These are phyloP conservation scores for Todus mexicanus DNA, from an alignment of 2,797 vertebrate genomes.

Conservation along the genomic window DNA sequence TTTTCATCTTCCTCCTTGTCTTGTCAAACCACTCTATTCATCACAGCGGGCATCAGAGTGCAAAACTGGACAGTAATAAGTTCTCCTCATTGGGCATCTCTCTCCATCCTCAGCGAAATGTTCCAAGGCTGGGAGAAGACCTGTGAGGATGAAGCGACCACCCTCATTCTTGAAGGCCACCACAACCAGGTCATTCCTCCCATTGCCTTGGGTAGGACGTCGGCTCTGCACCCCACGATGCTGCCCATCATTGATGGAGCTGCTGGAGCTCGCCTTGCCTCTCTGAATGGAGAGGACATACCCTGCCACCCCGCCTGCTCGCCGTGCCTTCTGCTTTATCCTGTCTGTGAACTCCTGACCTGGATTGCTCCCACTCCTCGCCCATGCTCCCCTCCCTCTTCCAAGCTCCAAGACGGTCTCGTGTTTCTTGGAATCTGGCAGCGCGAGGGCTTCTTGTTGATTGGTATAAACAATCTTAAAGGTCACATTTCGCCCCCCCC, in stretches of 20 bases:
- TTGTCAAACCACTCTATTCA: conserved; percentile 51
- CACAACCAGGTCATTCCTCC: background rate
- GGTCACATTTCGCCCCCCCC: conserved; percentile 62
- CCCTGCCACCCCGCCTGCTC: background rate
- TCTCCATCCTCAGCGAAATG: background rate
- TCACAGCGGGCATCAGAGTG: background rate
- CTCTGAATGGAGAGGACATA: background rate
- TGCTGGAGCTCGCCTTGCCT: background rate
- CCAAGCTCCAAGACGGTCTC: conserved; percentile 41
- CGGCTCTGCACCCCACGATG: accelerated
- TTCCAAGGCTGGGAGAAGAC: background rate
- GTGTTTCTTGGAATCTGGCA: conserved; percentile 67
- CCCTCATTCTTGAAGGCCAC: background rate
- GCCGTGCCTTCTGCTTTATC: conserved; percentile 19
- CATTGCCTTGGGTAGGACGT: background rate
- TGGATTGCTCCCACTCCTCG: conserved; percentile 45
- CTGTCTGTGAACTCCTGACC: conserved; percentile 68
- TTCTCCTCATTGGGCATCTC: background rate
- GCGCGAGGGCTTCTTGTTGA: conserved; percentile 56
- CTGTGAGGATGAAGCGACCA: background rate
- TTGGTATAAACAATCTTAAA: conserved; percentile 72
- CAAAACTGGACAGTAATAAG: background rate
- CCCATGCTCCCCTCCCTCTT: conserved; percentile 12
- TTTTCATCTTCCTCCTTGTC: conserved; percentile 25
- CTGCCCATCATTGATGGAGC: background rate